Conservation (phyloP, 2,888 invertebrate species). For the Amphipoea oculea region DNA sequence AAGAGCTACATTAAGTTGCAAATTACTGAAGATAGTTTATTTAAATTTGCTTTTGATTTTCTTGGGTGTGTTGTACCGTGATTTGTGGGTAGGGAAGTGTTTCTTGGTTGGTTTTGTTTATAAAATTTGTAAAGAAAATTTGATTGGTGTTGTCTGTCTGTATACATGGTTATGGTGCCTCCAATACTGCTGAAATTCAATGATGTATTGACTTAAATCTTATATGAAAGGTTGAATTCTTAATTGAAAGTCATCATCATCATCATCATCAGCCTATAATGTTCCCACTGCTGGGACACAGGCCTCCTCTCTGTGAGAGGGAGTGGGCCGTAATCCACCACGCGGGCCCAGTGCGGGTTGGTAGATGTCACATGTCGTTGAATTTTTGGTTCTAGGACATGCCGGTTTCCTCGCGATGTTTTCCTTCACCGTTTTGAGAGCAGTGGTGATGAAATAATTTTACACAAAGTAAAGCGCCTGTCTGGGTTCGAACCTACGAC, state of each 20-base stretch:
- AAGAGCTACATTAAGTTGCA: conserved; percentile 67
- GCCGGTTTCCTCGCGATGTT: too few species aligned
- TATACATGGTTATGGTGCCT: not conserved
- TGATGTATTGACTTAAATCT: not conserved
- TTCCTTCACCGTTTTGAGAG: too few species aligned
- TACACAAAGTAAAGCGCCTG: too few species aligned
- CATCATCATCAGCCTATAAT: too few species aligned
- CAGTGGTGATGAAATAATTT: too few species aligned
- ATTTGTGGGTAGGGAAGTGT: conserved; percentile 7
- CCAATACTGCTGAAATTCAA: not conserved
- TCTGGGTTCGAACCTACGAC: too few species aligned
- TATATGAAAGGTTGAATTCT: not conserved
- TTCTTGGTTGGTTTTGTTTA: not conserved
- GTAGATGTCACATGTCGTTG: too few species aligned
- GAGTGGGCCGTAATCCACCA: too few species aligned
- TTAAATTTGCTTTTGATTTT: conserved; percentile 64
- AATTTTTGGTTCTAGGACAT: too few species aligned
- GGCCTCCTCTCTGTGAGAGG: too few species aligned
- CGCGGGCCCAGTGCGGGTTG: too few species aligned
- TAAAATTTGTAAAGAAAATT: not conserved
- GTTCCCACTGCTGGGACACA: too few species aligned
- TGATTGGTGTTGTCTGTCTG: not conserved
- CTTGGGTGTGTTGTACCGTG: conserved; percentile 26
- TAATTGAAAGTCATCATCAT: conserved; percentile 37
- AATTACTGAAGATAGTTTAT: conserved; percentile 65